phyloP scores from a whole-genome alignment of 2,113 vertebrate species.

The Asarcornis scutulata region DNA sequence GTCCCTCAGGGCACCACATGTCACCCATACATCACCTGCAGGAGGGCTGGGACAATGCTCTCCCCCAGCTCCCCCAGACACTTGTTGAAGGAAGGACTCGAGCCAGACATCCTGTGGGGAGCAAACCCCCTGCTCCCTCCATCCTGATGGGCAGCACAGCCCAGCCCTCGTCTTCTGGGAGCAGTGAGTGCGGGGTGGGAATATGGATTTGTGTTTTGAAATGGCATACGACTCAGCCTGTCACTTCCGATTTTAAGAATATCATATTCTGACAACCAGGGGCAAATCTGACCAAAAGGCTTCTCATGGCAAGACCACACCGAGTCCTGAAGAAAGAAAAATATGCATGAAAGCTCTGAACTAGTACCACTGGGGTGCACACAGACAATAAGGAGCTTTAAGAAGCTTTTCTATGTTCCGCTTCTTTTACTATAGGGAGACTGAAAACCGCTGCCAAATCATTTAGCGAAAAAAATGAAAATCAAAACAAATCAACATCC shows the following conservation, averaged over 20 bases:
- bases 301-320: background rate
- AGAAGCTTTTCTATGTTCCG: background rate
- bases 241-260: background rate
- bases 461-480: background rate
- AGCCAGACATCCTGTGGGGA: background rate
- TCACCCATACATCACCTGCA: accelerated
- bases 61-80: accelerated
- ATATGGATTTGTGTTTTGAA: background rate
- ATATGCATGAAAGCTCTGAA: background rate
- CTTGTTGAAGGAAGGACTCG: accelerated
- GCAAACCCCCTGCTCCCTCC: background rate
- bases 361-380: background rate
- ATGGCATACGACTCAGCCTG: background rate
- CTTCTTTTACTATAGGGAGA: background rate
- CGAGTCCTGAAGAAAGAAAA: background rate
- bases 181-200: accelerated
- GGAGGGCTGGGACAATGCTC: accelerated
- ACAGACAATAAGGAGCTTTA: background rate
- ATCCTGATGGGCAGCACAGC: accelerated
- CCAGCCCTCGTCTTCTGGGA: background rate
- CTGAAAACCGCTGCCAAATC: background rate
- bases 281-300: background rate
- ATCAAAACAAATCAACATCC: background rate
- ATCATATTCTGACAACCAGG: background rate
- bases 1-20: background rate